Evolutionary conservation across 2,797 vertebrate genomes (phyloP).

Genomic region (Hyperoplus lanceolatus): DNA sequence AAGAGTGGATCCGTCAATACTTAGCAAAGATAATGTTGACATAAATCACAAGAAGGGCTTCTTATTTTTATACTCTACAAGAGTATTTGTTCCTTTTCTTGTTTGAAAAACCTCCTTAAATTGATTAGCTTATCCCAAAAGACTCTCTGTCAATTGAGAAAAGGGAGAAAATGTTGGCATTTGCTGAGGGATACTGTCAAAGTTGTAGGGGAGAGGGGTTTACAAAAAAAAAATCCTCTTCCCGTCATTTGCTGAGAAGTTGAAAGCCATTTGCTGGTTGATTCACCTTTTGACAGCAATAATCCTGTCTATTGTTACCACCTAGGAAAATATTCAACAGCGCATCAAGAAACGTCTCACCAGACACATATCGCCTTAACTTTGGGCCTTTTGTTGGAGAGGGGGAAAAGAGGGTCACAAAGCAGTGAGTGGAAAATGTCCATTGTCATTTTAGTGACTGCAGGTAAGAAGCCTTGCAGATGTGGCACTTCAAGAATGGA

Average conservation of each 20-base stretch:
- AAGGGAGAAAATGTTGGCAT: background rate
- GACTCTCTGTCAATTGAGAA: background rate
- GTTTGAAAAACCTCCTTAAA: constrained; percentile 29
- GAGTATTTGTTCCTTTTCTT: background rate
- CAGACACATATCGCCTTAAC: constrained; percentile 27
- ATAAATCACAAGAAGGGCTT: constrained; percentile 37
- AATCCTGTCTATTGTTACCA: constrained; percentile 53
- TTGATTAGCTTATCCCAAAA: constrained; percentile 31
- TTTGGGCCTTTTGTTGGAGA: constrained; percentile 15
- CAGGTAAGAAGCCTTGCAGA: constrained; percentile 69
- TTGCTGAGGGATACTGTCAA: constrained; percentile 19
- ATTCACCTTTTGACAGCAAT: constrained; percentile 48
- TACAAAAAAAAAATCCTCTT: background rate
- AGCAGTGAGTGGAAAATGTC: constrained; percentile 72
- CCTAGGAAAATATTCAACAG: constrained; percentile 41
- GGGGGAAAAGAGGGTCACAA: constrained; percentile 43
- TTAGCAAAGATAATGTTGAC: constrained; percentile 45
- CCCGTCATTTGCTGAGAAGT: constrained; percentile 31
- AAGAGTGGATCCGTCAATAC: constrained; percentile 60
- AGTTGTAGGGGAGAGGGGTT: background rate
- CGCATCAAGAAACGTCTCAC: constrained; percentile 48
- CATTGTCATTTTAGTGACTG: constrained; percentile 72
- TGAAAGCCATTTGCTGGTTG: constrained; percentile 47
- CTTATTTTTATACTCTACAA: constrained; percentile 23
- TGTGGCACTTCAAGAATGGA: constrained; percentile 67